Evolutionary conservation across 1,140 invertebrate species (phyloP), one percentile per base, ranked within the genome.

Genomic region (Papilio polyxenes): DNA sequence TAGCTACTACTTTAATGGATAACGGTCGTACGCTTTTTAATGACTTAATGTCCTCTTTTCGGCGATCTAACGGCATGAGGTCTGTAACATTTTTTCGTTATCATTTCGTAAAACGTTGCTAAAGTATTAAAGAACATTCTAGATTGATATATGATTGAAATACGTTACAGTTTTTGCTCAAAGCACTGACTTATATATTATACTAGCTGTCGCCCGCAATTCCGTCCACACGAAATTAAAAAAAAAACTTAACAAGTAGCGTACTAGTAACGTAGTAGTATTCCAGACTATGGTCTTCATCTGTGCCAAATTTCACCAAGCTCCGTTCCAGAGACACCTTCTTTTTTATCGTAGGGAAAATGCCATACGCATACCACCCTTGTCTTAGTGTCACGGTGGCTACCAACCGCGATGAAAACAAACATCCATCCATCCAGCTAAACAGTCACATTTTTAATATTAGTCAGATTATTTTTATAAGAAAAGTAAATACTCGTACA

Each of bases 31-130:
- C 11, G 65, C 65, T 72, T 37, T 72, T 72, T 37, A 72, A 72
- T 72, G 13, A 37, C 65, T 72, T 72, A 72, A 72, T 72, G 65
- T 72, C 11, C 40, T 77, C 75, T 77, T 77, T 77, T 77, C 53
- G 75, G 65, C 65, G 31, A 72, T 37, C 23, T 72, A 72, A 77
- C 75, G 44, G 75, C 11, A 77, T 53, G 49, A 23, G 20, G 75
- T 77, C 20, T 77, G 49, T 76, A 76, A 49, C 5, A 23, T 53
- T 77, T 53, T 77, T 56, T 51, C 23, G 75, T 53, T 77, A 77
- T 51, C 15, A 53, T 72, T 77, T 77, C 49, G 44, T 53, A 77
- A 77, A 77, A 51, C 23, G 13, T 77, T 77, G 20, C 44, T 75
- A 44, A 53, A 77, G 20, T 13, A 15, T 31, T 49, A 31, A 77